These are phyloP conservation scores for Cryptocheilus praepositus DNA, from an alignment of 2,888 invertebrate species.

Conservation along the genomic window DNA sequence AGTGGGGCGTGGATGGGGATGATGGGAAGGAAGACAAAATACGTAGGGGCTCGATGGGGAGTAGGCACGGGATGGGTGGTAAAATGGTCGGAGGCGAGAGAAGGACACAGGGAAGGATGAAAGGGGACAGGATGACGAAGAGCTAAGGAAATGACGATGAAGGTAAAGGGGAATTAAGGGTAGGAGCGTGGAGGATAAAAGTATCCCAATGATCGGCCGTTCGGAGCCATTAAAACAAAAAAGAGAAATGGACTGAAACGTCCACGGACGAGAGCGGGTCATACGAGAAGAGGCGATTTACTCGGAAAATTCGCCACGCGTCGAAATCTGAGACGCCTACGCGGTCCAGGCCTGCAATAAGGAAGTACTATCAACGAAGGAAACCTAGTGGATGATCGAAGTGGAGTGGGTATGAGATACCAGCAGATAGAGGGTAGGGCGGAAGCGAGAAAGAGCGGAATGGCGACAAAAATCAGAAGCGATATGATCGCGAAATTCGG, in stretches of 20 bases:
- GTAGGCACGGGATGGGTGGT: neutral
- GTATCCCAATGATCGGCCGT: constrained; percentile 3
- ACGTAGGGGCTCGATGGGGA: constrained; percentile 10
- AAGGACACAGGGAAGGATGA: neutral
- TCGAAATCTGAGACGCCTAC: no score
- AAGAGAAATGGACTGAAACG: constrained; percentile 10
- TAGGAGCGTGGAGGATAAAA: neutral
- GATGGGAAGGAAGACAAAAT: constrained; percentile 33
- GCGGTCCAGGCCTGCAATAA: no score
- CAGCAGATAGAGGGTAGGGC: no score
- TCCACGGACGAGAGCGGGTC: neutral
- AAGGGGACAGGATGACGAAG: constrained; percentile 27
- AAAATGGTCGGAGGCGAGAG: neutral
- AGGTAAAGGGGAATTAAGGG: constrained; percentile 5
- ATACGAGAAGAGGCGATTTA: neutral
- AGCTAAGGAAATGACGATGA: constrained; percentile 19
- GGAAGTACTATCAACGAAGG: no score
- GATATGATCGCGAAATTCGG: neutral
- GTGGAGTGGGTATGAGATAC: constrained; percentile 1
- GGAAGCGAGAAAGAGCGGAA: no score
- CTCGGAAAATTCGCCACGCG: no score
- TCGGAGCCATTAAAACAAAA: constrained; percentile 2
- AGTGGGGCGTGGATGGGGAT: constrained; percentile 21
- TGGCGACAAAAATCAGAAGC: neutral
- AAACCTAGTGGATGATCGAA: neutral